Conservation (phyloP, 2,888 invertebrate species). For the Mallateleia sp. region DNA sequence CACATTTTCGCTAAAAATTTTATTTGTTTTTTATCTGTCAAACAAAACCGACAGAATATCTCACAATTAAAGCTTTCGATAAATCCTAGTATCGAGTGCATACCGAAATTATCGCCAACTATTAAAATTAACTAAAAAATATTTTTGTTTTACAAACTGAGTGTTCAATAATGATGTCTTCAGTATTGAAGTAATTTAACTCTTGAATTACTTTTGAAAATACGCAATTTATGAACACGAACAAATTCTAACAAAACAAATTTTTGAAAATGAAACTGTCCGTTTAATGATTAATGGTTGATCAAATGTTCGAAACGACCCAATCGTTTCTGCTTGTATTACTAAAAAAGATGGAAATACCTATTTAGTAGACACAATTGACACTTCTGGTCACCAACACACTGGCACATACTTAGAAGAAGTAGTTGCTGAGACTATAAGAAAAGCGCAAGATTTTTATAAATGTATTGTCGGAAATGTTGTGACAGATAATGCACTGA, state of each 20-base stretch:
- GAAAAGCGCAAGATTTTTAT: constrained; percentile 11
- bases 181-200: constrained; percentile 61
- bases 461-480: constrained; percentile 21
- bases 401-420: background rate
- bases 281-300: constrained; percentile 34
- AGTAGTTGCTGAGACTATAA: constrained; percentile 4
- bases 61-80: constrained; percentile 51
- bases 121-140: constrained; percentile 69
- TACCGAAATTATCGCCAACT: constrained; percentile 61
- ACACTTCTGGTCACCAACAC: constrained; percentile 25
- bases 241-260: background rate
- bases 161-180: constrained; percentile 64
- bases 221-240: constrained; percentile 18
- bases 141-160: constrained; percentile 36
- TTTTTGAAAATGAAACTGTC: constrained; percentile 14
- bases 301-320: constrained; percentile 32
- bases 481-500: constrained; percentile 22
- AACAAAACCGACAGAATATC: constrained; percentile 55
- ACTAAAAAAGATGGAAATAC: constrained; percentile 22
- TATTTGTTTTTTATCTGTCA: constrained; percentile 39
- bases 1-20: constrained; percentile 38
- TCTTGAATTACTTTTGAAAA: constrained; percentile 71
- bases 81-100: constrained; percentile 58
- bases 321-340: constrained; percentile 31
- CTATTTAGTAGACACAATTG: constrained; percentile 3